Percentiles rank a stretch among this genome's conserved stretches.
Conservation (phyloP, 1,140 invertebrate species). For the Bombus impatiens region DNA sequence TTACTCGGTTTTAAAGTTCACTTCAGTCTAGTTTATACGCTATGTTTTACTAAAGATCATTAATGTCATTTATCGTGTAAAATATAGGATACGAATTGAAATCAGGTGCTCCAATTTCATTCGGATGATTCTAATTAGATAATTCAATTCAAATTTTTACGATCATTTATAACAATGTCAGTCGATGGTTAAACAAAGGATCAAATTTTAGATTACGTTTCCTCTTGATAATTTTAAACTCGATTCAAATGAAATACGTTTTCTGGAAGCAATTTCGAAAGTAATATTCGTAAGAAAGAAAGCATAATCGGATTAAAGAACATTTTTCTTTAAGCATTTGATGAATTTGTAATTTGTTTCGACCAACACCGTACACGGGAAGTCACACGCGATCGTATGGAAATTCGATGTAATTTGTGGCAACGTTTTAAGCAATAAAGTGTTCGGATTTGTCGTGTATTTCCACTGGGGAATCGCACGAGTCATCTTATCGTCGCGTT, state of each 20-base stretch:
- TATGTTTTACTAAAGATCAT: no score
- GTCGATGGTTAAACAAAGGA: not conserved
- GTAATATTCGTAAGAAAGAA: not conserved
- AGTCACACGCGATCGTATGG: slow-evolving; percentile 4
- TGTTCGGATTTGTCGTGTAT: not conserved
- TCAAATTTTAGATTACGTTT: not conserved
- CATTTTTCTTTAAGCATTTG: not conserved
- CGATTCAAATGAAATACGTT: not conserved
- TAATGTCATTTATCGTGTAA: no score
- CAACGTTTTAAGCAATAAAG: not conserved
- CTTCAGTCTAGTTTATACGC: no score
- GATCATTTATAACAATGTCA: not conserved
- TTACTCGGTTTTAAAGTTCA: no score
- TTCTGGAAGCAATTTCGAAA: no score
- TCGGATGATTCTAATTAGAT: no score
- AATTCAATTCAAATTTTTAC: not conserved
- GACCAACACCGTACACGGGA: not conserved
- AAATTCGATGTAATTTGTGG: not conserved
- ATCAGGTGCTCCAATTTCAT: no score
- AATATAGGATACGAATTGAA: no score
- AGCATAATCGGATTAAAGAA: not conserved
- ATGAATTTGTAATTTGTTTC: not conserved
- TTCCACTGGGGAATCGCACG: not conserved
- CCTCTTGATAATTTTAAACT: not conserved
- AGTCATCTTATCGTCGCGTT: not conserved